Percentiles rank a stretch among this genome's conserved stretches.
phyloP scores from a whole-genome alignment of 2,113 vertebrate species.

The Hiodon tergisus region DNA sequence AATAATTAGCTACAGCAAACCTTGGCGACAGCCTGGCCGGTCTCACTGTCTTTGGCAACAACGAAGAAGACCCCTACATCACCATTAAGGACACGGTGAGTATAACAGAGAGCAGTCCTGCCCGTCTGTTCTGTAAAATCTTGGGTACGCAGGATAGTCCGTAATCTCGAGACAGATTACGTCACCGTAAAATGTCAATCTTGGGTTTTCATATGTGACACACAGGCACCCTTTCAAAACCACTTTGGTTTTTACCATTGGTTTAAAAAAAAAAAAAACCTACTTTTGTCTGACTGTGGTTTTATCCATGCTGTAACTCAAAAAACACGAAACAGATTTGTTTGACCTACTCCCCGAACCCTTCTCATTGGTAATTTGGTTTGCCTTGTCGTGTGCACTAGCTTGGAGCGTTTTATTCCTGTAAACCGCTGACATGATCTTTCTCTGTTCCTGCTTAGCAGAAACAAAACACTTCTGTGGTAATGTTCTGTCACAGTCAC shows the following conservation, averaged over 20 bases:
- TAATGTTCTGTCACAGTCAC: too few relatives aligned
- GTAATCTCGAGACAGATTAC: too few relatives aligned
- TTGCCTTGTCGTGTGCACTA: background rate
- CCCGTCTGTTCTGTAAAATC: background rate
- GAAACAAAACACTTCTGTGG: too few relatives aligned
- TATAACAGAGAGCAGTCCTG: constrained; percentile 6
- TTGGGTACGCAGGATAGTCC: background rate
- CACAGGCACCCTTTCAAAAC: too few relatives aligned
- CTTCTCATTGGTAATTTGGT: background rate
- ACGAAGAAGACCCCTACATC: constrained; percentile 87
- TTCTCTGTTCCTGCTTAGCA: too few relatives aligned
- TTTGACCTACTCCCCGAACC: too few relatives aligned
- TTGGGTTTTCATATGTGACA: too few relatives aligned
- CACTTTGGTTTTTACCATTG: background rate
- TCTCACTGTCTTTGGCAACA: constrained; percentile 80
- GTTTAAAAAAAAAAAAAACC: background rate
- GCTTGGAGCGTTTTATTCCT: too few relatives aligned
- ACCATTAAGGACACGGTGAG: constrained; percentile 90
- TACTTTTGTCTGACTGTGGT: background rate
- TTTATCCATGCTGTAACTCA: too few relatives aligned
- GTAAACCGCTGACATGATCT: too few relatives aligned
- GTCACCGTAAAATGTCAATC: too few relatives aligned
- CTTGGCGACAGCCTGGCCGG: constrained; percentile 85
- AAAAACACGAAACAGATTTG: too few relatives aligned
- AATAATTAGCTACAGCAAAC: constrained; percentile 61